A percentile compares a stretch with the other conserved stretches of the same genome.
Conservation (phyloP, 2,888 invertebrate genomes). For the Sylvicola cinctus region DNA sequence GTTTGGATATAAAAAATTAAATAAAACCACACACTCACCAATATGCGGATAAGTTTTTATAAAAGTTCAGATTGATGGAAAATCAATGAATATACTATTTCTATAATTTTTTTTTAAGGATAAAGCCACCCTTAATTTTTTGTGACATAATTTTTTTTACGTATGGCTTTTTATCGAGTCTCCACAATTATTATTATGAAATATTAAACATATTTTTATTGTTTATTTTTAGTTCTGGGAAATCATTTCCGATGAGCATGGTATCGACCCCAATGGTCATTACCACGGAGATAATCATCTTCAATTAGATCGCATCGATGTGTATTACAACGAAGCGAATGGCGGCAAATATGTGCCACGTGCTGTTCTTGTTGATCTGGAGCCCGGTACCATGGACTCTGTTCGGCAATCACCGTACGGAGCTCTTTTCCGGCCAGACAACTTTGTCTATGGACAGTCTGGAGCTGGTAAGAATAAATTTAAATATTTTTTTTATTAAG, state of each 20-base stretch:
- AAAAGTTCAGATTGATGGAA: too few relatives aligned
- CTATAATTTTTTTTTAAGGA: too few relatives aligned
- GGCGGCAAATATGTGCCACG: constrained; percentile 62
- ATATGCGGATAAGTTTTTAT: too few relatives aligned
- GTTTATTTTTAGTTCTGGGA: constrained; percentile 41
- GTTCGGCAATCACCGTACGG: constrained; percentile 63
- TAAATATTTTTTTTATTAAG: neutral
- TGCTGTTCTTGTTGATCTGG: constrained; percentile 68
- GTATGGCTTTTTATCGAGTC: too few relatives aligned
- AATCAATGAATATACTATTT: too few relatives aligned
- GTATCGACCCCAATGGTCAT: constrained; percentile 49
- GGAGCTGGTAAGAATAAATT: constrained; percentile 40
- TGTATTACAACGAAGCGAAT: constrained; percentile 60
- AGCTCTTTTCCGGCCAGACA: constrained; percentile 66
- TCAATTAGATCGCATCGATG: constrained; percentile 57
- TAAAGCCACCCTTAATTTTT: too few relatives aligned
- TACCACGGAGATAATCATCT: constrained; percentile 52
- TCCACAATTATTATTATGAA: too few relatives aligned
- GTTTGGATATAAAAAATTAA: too few relatives aligned
- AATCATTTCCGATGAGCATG: constrained; percentile 65
- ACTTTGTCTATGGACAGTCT: constrained; percentile 63
- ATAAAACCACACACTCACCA: too few relatives aligned
- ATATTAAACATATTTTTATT: neutral
- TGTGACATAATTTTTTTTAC: too few relatives aligned
- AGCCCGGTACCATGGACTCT: constrained; percentile 78